Percentiles rank a stretch among this genome's conserved stretches.
phyloP scores from a whole-genome alignment of 2,888 invertebrate species.

The Drosophila peninsularis region DNA sequence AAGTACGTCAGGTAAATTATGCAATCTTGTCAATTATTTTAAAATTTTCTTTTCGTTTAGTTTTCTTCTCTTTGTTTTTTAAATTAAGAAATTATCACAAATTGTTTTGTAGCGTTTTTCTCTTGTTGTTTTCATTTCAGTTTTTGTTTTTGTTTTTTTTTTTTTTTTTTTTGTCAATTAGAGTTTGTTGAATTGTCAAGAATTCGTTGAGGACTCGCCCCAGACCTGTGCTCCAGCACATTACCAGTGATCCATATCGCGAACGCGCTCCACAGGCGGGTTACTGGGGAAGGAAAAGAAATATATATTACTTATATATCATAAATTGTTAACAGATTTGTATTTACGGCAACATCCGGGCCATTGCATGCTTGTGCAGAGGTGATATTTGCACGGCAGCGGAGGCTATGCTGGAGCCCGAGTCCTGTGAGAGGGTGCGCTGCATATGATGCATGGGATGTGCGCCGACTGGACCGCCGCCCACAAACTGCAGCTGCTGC shows the following conservation, averaged over 20 bases:
- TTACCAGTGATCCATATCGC: slow-evolving; percentile 84
- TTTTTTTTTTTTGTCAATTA: slow-evolving; percentile 31
- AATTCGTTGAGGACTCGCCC: slow-evolving; percentile 24
- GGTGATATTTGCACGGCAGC: slow-evolving; percentile 85
- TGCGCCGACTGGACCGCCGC: slow-evolving; percentile 61
- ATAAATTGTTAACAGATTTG: not conserved
- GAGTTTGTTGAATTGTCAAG: slow-evolving; percentile 45
- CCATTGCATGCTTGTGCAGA: slow-evolving; percentile 83
- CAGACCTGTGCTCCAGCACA: slow-evolving; percentile 28
- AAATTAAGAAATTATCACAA: slow-evolving; percentile 77
- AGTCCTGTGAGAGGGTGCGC: slow-evolving; percentile 87
- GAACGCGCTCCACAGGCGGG: slow-evolving; percentile 83
- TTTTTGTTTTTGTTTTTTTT: not conserved
- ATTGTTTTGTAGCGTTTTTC: slow-evolving; percentile 66
- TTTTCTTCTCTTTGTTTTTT: slow-evolving; percentile 29
- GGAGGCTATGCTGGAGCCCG: slow-evolving; percentile 87
- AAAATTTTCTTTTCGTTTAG: slow-evolving; percentile 16
- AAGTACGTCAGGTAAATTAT: slow-evolving; percentile 52
- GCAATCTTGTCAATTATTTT: slow-evolving; percentile 53
- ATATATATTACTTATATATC: not conserved
- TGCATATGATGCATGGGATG: slow-evolving; percentile 84
- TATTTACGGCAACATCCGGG: slow-evolving; percentile 84
- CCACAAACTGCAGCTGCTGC: slow-evolving; percentile 68
- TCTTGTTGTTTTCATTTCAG: slow-evolving; percentile 10
- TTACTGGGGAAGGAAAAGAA: slow-evolving; percentile 67